These are phyloP conservation scores for Nephrotoma flavescens DNA, from an alignment of 2,888 invertebrate species.

Conservation along the genomic window DNA sequence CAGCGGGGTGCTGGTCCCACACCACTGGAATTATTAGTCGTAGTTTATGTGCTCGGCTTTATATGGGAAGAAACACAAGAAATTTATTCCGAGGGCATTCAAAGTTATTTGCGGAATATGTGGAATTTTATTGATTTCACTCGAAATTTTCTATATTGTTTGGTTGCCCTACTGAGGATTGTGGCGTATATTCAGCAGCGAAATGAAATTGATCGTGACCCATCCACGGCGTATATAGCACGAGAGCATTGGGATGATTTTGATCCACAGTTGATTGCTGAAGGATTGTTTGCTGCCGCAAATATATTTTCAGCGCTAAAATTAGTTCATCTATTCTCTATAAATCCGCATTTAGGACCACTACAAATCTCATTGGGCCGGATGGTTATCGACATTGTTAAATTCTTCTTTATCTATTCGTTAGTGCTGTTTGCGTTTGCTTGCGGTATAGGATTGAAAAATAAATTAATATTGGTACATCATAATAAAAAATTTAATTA, in stretches of 20 bases:
- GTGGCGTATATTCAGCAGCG: slow-evolving; percentile 64
- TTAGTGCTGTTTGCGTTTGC: slow-evolving; percentile 83
- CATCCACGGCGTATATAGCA: slow-evolving; percentile 56
- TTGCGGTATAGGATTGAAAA: slow-evolving; percentile 50
- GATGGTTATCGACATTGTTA: slow-evolving; percentile 82
- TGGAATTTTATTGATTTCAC: slow-evolving; percentile 97
- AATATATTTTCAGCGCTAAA: slow-evolving; percentile 90
- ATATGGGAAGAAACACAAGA: slow-evolving; percentile 88
- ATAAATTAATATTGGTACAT: neutral
- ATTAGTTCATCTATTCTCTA: slow-evolving; percentile 80
- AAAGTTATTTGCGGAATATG: slow-evolving; percentile 75
- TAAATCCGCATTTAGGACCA: slow-evolving; percentile 85
- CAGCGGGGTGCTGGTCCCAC: slow-evolving; percentile 80
- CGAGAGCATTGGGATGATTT: slow-evolving; percentile 83
- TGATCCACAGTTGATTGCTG: slow-evolving; percentile 85
- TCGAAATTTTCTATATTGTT: slow-evolving; percentile 71
- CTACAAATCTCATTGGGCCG: slow-evolving; percentile 81
- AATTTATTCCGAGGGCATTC: slow-evolving; percentile 75
- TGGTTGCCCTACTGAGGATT: slow-evolving; percentile 47
- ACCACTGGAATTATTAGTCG: slow-evolving; percentile 65
- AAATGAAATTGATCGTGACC: slow-evolving; percentile 50
- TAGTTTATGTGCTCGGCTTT: slow-evolving; percentile 75
- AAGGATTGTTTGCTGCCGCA: slow-evolving; percentile 86
- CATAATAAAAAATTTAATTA: neutral
- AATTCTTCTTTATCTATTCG: slow-evolving; percentile 82